Base-by-base conservation (phyloP, 2,113 vertebrate species). In the Cavia aperea region DNA sequence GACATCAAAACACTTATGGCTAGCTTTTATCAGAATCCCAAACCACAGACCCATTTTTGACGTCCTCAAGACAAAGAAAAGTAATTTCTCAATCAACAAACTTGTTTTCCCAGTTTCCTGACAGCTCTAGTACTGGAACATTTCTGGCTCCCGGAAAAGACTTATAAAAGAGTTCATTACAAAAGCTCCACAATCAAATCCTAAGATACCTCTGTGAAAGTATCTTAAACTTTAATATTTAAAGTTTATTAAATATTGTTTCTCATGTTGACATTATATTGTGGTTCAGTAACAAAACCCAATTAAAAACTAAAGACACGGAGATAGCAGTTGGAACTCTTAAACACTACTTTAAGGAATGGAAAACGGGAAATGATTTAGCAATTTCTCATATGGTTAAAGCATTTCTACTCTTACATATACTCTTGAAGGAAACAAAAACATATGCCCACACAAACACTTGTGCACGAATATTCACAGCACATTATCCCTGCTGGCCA, bases 121-220 rank as follows among this genome's bases (percentile, higher is more conserved):
- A 89, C 0, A 26, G 83, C 43, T 95, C 86, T 72, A 85, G 36
- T 62, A 82, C 81, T 94, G 86, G 84, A 56, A 46, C 85, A 92
- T 77, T 65, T 92, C 79, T 16, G 0, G 54, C 88, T 90, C 43
- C 81, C 39, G 91, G 78, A 62, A 86, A 89, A 95, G 39, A 84
- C 36, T 79, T 94, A 77, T 12, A 90, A 70, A 84, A 75, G 92
- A 46, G 36, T 43, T 63, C 6, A 31, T 95, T 62, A 91, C 73
- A 36, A 63, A 39, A 31, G 9, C 85, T 78, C 91, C 86, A 95
- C 31, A 87, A 94, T 19, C 29, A 95, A 73, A 82, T 91, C 39
- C 91, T 92, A 95, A 95, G 95, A 86, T 31, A 46, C 26, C 70
- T 39, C 77, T 91, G 93, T 89, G 96, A 83, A 93, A 46, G 83